A percentile compares a stretch with the other conserved stretches of the same genome.
These are phyloP conservation scores for Helicoverpa assulta DNA, from an alignment of 2,888 invertebrate species.

Conservation along the genomic window DNA sequence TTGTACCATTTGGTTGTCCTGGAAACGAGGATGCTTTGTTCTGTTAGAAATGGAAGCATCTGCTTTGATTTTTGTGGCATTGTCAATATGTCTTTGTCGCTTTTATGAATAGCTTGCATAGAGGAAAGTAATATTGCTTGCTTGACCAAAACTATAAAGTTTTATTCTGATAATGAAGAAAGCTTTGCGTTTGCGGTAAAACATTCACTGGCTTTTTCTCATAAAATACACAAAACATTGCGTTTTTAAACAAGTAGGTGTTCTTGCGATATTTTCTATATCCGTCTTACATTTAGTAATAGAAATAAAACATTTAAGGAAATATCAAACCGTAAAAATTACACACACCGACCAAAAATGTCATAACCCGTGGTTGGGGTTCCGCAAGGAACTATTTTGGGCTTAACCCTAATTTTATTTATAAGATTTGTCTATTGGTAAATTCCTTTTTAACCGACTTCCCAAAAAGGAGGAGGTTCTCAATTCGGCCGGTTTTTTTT, in stretches of 20 bases:
- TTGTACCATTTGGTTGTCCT: conserved; percentile 23
- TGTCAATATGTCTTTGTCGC: background rate
- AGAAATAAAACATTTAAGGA: background rate
- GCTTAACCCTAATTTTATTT: too few relatives aligned
- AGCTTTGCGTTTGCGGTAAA: background rate
- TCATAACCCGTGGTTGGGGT: background rate
- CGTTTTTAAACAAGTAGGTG: too few relatives aligned
- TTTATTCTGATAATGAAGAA: background rate
- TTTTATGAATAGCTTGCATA: too few relatives aligned
- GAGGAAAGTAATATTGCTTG: too few relatives aligned
- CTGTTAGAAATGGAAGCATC: background rate
- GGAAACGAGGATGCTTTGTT: background rate
- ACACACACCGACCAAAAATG: background rate
- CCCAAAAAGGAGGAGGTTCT: too few relatives aligned
- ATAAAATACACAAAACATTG: too few relatives aligned
- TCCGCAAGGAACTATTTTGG: conserved; percentile 2
- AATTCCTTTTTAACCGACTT: too few relatives aligned
- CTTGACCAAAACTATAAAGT: background rate
- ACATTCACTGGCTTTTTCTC: too few relatives aligned
- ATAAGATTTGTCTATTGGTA: too few relatives aligned
- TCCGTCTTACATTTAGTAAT: too few relatives aligned
- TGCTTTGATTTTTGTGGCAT: background rate
- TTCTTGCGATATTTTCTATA: too few relatives aligned
- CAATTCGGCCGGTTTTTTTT: too few relatives aligned
- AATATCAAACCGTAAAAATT: background rate